Conservation (phyloP, 2,888 invertebrate species). For the Drosophila anomelani region DNA sequence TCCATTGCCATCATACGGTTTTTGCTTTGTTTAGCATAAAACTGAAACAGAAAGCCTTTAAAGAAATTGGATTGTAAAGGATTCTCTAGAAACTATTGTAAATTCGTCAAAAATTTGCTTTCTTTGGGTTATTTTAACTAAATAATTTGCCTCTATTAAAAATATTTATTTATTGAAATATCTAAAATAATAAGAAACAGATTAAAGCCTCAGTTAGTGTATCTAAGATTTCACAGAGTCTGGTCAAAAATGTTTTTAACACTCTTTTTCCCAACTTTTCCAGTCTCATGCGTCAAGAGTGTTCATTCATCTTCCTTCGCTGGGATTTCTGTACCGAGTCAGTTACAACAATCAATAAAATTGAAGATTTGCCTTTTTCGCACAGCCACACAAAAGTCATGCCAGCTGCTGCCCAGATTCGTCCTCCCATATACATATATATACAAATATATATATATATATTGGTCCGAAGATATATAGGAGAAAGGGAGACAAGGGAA, state of each 20-base stretch:
- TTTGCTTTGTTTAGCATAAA: not conserved
- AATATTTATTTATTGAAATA: not conserved
- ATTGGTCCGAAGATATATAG: slow-evolving; percentile 40
- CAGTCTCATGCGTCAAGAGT: slow-evolving; percentile 59
- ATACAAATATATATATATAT: slow-evolving; percentile 4
- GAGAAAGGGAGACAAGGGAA: slow-evolving; percentile 62
- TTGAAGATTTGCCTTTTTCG: slow-evolving; percentile 73
- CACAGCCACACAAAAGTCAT: slow-evolving; percentile 64
- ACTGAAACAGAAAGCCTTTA: not conserved
- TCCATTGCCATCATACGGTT: slow-evolving; percentile 17
- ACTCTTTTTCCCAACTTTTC: slow-evolving; percentile 20
- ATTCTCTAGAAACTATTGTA: not conserved
- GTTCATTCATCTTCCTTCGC: slow-evolving; percentile 80
- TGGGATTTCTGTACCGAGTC: slow-evolving; percentile 52
- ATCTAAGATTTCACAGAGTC: not conserved
- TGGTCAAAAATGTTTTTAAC: not conserved
- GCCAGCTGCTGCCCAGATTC: slow-evolving; percentile 61
- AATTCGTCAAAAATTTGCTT: not conserved
- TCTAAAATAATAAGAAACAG: too few relatives aligned
- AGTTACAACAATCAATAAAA: slow-evolving; percentile 73
- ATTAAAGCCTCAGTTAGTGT: not conserved
- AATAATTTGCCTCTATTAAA: too few relatives aligned
- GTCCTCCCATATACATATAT: slow-evolving; percentile 15
- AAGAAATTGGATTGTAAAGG: not conserved
- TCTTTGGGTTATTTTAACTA: too few relatives aligned